Conservation (phyloP, 2,113 vertebrate species). For the Accipiter virgatus region DNA sequence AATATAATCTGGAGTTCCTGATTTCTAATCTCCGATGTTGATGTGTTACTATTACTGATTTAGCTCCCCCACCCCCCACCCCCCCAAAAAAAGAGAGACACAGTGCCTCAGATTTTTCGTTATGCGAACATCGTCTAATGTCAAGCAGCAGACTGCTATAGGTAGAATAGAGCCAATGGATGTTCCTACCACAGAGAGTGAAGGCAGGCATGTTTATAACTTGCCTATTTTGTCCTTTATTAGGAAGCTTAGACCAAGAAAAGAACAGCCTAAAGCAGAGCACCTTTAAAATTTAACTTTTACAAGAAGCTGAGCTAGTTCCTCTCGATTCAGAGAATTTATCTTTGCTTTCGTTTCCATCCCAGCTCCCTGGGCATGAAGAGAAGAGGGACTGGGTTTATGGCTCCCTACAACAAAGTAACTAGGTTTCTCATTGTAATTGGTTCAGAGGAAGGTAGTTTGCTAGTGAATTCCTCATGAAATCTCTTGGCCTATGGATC, state of each 20-base stretch:
- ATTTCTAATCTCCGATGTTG: neutral
- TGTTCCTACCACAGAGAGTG: neutral
- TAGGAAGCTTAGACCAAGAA: neutral
- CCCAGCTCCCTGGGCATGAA: neutral
- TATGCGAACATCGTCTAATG: neutral
- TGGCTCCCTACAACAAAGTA: neutral
- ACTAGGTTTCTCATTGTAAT: neutral
- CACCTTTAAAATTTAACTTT: neutral
- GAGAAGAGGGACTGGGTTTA: neutral
- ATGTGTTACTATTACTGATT: neutral
- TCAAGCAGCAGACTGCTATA: neutral
- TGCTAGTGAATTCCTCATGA: neutral
- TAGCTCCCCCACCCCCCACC: rapidly evolving
- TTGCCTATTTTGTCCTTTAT: neutral
- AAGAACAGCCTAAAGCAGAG: neutral
- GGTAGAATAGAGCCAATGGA: neutral
- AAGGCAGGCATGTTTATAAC: neutral
- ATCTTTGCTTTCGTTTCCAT: neutral
- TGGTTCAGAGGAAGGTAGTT: neutral
- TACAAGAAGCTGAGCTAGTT: neutral
- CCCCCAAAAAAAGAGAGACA: neutral
- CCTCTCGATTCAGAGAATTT: neutral
- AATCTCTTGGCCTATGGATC: neutral
- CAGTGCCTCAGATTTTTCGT: neutral
- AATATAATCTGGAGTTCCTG: neutral